A percentile compares a stretch with the other conserved stretches of the same genome.
These are phyloP conservation scores for Odontocerum albicorne DNA, from an alignment of 2,888 invertebrate genomes.

Conservation along the genomic window DNA sequence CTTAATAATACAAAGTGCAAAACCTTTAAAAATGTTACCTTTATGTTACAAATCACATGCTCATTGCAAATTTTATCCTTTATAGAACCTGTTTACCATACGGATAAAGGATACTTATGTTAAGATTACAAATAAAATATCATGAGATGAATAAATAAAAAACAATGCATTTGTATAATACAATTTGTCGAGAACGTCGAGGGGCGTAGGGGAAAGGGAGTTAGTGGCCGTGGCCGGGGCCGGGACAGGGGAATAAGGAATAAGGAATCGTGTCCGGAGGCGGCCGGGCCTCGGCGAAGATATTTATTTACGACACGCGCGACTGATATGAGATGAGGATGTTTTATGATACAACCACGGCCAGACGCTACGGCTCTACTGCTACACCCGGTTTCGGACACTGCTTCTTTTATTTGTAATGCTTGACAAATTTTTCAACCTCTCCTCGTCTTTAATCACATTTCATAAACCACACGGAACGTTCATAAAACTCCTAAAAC, in stretches of 20 bases:
- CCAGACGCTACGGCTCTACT: conserved; percentile 27
- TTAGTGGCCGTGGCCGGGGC: background rate
- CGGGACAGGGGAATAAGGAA: background rate
- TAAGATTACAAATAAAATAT: conserved; percentile 25
- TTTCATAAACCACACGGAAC: too few relatives aligned
- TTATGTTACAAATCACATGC: too few relatives aligned
- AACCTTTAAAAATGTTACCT: too few relatives aligned
- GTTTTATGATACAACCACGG: conserved; percentile 23
- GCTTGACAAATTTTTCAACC: too few relatives aligned
- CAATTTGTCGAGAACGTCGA: conserved; percentile 27
- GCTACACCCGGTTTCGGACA: conserved; percentile 20
- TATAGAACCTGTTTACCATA: too few relatives aligned
- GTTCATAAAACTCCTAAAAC: too few relatives aligned
- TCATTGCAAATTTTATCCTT: too few relatives aligned
- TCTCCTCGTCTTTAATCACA: too few relatives aligned
- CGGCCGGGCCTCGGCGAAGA: conserved; percentile 10
- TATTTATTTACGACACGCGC: conserved; percentile 32
- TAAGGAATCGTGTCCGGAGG: conserved; percentile 3
- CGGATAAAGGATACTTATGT: too few relatives aligned
- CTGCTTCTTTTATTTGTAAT: too few relatives aligned
- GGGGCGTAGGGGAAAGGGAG: conserved; percentile 4
- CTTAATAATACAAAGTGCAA: too few relatives aligned
- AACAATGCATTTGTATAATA: conserved; percentile 25
- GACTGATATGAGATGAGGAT: conserved; percentile 32
- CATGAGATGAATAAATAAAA: conserved; percentile 9